Evolutionary conservation across 2,113 vertebrate species (phyloP).

Genomic region (Rhynchomys soricoides): DNA sequence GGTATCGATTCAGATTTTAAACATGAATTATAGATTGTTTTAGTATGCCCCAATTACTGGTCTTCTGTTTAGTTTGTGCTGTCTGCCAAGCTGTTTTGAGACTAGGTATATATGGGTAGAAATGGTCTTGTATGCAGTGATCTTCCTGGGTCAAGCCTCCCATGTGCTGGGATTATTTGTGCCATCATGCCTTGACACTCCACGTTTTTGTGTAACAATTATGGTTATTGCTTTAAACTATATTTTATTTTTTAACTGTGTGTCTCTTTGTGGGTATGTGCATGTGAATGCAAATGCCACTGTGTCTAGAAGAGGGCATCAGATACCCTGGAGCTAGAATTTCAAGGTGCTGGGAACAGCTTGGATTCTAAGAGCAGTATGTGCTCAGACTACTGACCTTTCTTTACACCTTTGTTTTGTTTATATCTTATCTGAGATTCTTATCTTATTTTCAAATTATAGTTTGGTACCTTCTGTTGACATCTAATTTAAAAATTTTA

Average conservation of each 20-base stretch:
- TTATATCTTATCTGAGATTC: slow-evolving; percentile 26
- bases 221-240: background rate
- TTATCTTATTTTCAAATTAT: background rate
- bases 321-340: background rate
- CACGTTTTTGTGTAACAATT: background rate
- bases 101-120: background rate
- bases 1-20: slow-evolving; percentile 12
- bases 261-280: background rate
- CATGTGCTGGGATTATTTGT: background rate
- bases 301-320: background rate
- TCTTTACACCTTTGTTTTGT: background rate
- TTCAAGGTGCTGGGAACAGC: background rate
- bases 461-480: slow-evolving; percentile 11
- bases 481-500: background rate
- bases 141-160: background rate
- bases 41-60: background rate
- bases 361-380: background rate
- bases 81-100: background rate
- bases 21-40: slow-evolving; percentile 30
- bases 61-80: background rate
- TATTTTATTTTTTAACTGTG: background rate
- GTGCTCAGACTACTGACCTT: background rate
- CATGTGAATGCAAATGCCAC: background rate
- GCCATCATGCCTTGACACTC: background rate
- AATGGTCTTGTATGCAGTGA: background rate